Evolutionary conservation across 2,888 invertebrate species (phyloP).

Genomic region (Parnassius smintheus): DNA sequence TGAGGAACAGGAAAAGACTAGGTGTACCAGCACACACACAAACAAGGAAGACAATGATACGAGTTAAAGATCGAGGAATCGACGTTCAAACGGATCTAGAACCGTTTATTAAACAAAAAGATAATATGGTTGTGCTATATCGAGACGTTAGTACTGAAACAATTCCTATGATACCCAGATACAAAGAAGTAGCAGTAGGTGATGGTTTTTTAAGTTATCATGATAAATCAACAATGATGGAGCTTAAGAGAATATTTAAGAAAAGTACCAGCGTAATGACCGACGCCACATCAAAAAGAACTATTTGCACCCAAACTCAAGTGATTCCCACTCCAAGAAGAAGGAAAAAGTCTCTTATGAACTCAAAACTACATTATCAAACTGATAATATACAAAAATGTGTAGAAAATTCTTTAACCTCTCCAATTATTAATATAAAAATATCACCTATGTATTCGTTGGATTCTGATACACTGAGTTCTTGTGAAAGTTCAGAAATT

Average conservation of each 20-base stretch:
- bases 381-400: conserved; percentile 39
- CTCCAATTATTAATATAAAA: conserved; percentile 81
- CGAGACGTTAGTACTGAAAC: conserved; percentile 67
- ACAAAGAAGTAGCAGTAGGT: conserved; percentile 70
- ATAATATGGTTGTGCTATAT: conserved; percentile 47
- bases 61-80: conserved; percentile 81
- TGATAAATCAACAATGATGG: conserved; percentile 61
- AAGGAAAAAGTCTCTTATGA: conserved; percentile 46
- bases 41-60: conserved; percentile 71
- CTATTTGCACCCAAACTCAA: conserved; percentile 61
- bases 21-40: conserved; percentile 81
- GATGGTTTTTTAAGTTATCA: conserved; percentile 52
- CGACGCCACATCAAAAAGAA: conserved; percentile 46
- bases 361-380: conserved; percentile 42
- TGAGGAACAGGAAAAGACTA: conserved; percentile 73
- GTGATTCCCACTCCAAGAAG: conserved; percentile 58
- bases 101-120: conserved; percentile 56
- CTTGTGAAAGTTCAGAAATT: conserved; percentile 72
- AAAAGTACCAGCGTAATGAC: conserved; percentile 70
- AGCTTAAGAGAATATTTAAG: conserved; percentile 45
- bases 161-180: conserved; percentile 67
- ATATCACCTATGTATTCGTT: conserved; percentile 78
- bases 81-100: conserved; percentile 79
- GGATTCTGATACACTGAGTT: conserved; percentile 68
- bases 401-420: conserved; percentile 51